Conservation (phyloP, 2,113 vertebrate genomes). For the Daboia siamensis region DNA sequence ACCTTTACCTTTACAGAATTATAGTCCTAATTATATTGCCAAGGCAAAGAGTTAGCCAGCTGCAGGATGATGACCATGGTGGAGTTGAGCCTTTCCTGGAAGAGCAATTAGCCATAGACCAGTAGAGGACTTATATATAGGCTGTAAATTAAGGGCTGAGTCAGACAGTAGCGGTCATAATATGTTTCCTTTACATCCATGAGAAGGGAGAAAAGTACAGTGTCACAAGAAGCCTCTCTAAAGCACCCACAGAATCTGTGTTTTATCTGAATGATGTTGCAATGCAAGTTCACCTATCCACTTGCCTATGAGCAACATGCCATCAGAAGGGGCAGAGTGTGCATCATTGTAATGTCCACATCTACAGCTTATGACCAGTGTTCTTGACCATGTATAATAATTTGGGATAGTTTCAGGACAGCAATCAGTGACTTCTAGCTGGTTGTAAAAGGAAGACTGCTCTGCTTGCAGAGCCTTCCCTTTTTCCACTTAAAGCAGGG, state of each 20-base stretch:
- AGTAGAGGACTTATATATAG: background rate
- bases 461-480: background rate
- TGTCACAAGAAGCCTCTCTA: background rate
- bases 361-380: background rate
- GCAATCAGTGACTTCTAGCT: background rate
- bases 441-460: background rate
- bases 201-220: background rate
- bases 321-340: background rate
- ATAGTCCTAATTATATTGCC: background rate
- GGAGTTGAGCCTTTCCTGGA: background rate
- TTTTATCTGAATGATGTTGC: background rate
- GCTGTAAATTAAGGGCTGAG: background rate
- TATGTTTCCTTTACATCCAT: background rate
- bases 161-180: background rate
- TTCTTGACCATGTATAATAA: background rate
- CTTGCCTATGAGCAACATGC: background rate
- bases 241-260: background rate
- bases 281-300: background rate
- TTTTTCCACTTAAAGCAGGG: background rate
- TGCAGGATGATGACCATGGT: background rate
- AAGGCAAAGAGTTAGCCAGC: background rate
- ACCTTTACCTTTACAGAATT: no score
- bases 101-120: background rate
- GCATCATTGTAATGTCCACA: background rate
- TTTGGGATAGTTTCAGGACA: background rate